Evolutionary conservation across 2,113 vertebrate species (phyloP), one percentile per base, ranked within the genome.

Genomic region (Phylloscopus trochilus): DNA sequence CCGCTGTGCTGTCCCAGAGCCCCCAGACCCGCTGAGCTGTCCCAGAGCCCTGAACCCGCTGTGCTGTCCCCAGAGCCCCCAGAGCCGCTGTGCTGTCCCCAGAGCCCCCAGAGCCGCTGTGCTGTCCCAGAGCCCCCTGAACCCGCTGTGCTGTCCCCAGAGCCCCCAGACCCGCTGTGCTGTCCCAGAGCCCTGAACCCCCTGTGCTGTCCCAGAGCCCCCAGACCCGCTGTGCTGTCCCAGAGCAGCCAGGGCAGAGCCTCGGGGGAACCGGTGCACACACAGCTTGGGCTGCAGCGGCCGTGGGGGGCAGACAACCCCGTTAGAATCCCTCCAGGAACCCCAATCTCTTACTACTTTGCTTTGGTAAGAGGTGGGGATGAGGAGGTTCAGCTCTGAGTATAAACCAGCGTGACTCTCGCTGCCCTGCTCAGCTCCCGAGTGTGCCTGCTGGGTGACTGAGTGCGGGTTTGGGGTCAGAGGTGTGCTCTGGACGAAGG

Each of bases 221-320:
- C 8, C 10, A 0, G 7, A 26, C 5, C 17, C 26, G 0, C 43
- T 5, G 8, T 7, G 4, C 14, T 7, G 69, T 13, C 1, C 53
- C 52, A 28, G 51, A 27, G 47, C 12, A 4, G 83, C 46, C 1
- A 26, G 7, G 53, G 4, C 66, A 27, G 27, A 44, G 1, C n/a
- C 13, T 30, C 18, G 39, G 13, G 28, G 39, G 43, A 64, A 13
- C 22, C 3, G 6, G 19, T 11, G 8, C 55, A 13, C 6, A 4
- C 11, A 1, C 44, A 53, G 23, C 27, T 13, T 10, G 51, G 28
- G 33, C 60, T 63, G 7, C 8, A 46, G 16, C 18, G 51, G 28
- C 33, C 7, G 3, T 7, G 37, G 31, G 53, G 14, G 22, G 15
- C 47, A 28, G 43, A 74, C 56, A 49, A 5, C 4, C 3, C 18